Conservation (phyloP, 2,888 invertebrate genomes). For the Ornithoptera alexandrae region DNA sequence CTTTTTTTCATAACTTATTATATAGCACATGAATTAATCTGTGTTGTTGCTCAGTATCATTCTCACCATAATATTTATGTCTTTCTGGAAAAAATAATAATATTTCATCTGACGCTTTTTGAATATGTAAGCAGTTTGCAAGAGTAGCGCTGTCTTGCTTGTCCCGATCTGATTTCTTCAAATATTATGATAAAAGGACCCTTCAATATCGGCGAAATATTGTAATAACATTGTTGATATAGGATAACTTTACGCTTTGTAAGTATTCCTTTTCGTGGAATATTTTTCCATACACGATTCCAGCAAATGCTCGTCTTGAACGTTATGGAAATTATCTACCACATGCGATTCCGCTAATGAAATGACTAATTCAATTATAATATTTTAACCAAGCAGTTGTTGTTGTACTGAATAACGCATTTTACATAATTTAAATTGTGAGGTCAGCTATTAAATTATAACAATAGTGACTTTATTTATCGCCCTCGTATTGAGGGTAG, state of each 20-base stretch:
- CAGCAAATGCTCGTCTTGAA: background rate
- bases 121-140: conserved; percentile 47
- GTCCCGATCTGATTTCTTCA: conserved; percentile 43
- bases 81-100: conserved; percentile 26
- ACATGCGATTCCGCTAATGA: conserved; percentile 16
- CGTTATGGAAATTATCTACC: conserved; percentile 14
- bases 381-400: conserved; percentile 1
- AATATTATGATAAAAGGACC: conserved; percentile 56
- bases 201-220: conserved; percentile 46
- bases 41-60: background rate
- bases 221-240: conserved; percentile 41
- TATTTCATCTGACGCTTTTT: conserved; percentile 46
- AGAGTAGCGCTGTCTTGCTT: conserved; percentile 42
- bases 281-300: conserved; percentile 21
- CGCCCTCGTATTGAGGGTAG: too few relatives aligned
- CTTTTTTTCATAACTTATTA: background rate
- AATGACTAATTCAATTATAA: conserved; percentile 22
- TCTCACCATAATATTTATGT: background rate
- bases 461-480: too few relatives aligned
- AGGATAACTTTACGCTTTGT: conserved; percentile 27
- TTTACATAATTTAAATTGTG: background rate
- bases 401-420: background rate
- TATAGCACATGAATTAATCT: background rate
- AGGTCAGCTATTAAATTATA: too few relatives aligned
- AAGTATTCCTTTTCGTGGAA: conserved; percentile 20